Evolutionary conservation across 2,888 invertebrate species (phyloP), one percentile per base, ranked within the genome.

Genomic region (Pyralis farinalis): DNA sequence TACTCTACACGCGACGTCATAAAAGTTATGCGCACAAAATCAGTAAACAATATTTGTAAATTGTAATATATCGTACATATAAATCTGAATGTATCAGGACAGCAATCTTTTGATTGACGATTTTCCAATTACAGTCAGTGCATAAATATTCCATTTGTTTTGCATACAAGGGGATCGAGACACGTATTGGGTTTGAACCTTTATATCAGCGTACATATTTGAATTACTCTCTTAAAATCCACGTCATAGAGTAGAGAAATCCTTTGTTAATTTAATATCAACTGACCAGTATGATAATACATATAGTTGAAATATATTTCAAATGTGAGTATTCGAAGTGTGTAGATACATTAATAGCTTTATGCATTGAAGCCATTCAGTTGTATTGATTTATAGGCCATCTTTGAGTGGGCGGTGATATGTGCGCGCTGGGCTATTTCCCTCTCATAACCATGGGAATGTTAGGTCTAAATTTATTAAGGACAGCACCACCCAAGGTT

Each of bases 131-230:
- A 74, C 63, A 48, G 25, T 43, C 61, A 57, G 54, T 70, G 72
- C 63, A 81, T 83, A 78, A 81, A 81, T 78, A 75, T 67, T 57
- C 63, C 65, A 73, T 82, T 80, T 72, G 68, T 70, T 81, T 74
- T 67, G 68, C 71, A 73, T 77, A 71, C 65, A 63, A 64, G 60
- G 58, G 65, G 58, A 56, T 55, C 49, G 50, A 49, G 60, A 65
- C 63, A 67, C 51, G 63, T 71, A 69, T 65, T 63, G 64, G 62
- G 57, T 47, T 47, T 57, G 61, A 51, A 57, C 62, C 52, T 62
- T 55, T 43, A 46, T 34, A 41, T 43, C 29, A 28, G 10, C 38
- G 48, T 52, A 50, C 50, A 53, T 33, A 55, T 53, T 38, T 43
- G 32, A 10, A 40, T 40, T 21, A 16, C 34, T 21, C 9, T 20